These are phyloP conservation scores for Diorhabda elongata DNA, from an alignment of 1,140 invertebrate species.

Conservation along the genomic window DNA sequence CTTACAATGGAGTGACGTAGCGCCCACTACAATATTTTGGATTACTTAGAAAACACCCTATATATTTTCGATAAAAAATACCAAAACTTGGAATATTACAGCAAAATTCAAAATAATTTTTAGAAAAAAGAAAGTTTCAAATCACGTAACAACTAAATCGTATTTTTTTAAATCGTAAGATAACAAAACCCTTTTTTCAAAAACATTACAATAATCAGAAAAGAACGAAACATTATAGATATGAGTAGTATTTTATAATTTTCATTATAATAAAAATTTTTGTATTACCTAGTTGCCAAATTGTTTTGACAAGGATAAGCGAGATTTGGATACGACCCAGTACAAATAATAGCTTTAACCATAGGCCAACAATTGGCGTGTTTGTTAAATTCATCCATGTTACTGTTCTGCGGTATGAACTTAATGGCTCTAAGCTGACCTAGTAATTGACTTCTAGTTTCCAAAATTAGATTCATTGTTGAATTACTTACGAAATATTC, in stretches of 20 bases:
- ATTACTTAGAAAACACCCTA: too few relatives aligned
- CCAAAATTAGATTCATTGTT: constrained; percentile 83
- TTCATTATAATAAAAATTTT: not conserved
- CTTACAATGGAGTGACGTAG: too few relatives aligned
- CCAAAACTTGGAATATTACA: constrained; percentile 6
- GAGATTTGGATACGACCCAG: constrained; percentile 85
- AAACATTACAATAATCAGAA: not conserved
- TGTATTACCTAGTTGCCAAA: constrained; percentile 35
- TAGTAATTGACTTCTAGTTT: constrained; percentile 72
- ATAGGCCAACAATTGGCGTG: constrained; percentile 89
- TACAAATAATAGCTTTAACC: constrained; percentile 83
- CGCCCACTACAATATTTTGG: too few relatives aligned
- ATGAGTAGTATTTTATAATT: not conserved
- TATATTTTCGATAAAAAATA: too few relatives aligned
- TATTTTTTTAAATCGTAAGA: not conserved
- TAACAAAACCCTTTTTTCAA: not conserved
- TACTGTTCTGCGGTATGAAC: constrained; percentile 75
- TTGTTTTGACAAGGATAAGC: constrained; percentile 51
- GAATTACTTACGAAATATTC: constrained; percentile 76
- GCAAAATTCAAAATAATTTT: constrained; percentile 41
- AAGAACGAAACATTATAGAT: not conserved
- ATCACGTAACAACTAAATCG: not conserved
- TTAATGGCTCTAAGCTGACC: constrained; percentile 81
- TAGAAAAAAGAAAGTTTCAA: not conserved
- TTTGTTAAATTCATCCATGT: constrained; percentile 70